phyloP scores from a whole-genome alignment of 1,140 invertebrate species.

The Radopholus similis region DNA sequence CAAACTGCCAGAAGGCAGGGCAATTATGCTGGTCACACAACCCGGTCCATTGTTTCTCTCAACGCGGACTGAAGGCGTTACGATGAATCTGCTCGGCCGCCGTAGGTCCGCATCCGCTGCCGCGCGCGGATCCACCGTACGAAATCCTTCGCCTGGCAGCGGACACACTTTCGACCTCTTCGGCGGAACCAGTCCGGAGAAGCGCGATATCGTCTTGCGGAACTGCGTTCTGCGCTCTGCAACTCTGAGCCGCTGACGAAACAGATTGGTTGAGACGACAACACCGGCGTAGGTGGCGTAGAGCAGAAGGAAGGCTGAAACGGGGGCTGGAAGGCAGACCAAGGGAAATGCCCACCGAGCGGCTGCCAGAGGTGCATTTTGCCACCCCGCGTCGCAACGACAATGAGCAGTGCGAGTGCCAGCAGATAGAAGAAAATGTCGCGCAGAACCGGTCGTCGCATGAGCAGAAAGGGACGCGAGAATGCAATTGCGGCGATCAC shows the following conservation, averaged over 20 bases:
- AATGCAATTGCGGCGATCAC: slow-evolving; percentile 68
- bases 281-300: slow-evolving; percentile 67
- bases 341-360: slow-evolving; percentile 60
- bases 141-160: not conserved
- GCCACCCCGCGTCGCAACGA: slow-evolving; percentile 62
- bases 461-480: slow-evolving; percentile 66
- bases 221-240: not conserved
- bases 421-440: slow-evolving; percentile 69
- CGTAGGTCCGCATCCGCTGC: not conserved
- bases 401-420: slow-evolving; percentile 64
- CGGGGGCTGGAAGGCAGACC: slow-evolving; percentile 12
- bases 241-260: slow-evolving; percentile 38
- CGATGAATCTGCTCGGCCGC: not conserved
- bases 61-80: slow-evolving; percentile 3
- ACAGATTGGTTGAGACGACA: slow-evolving; percentile 64
- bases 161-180: not conserved
- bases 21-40: slow-evolving; percentile 18
- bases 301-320: slow-evolving; percentile 65
- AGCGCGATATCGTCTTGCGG: not conserved
- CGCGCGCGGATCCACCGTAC: not conserved
- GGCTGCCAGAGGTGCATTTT: slow-evolving; percentile 63
- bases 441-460: slow-evolving; percentile 67
- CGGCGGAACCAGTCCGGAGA: not conserved
- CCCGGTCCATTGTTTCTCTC: not conserved
- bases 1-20: slow-evolving; percentile 21